Percentiles rank a stretch among this genome's conserved stretches.
phyloP scores from a whole-genome alignment of 1,140 invertebrate genomes.

The Drosophila sulfurigaster region DNA sequence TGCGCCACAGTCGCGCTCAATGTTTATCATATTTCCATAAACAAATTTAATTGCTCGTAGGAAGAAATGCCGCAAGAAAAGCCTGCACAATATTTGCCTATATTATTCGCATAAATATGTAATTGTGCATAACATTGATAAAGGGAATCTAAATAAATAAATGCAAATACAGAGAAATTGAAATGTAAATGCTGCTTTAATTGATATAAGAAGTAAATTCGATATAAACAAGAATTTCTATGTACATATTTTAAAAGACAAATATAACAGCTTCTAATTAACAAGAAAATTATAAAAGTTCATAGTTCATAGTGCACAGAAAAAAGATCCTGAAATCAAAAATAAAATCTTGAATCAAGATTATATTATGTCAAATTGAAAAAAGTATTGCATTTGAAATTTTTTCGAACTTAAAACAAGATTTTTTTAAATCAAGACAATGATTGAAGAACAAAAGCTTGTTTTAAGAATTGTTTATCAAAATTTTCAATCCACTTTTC shows the following conservation, averaged over 20 bases:
- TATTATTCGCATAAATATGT: background rate
- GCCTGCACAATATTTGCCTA: background rate
- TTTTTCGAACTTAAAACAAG: no score
- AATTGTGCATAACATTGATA: background rate
- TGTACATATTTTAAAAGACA: background rate
- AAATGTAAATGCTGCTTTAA: background rate
- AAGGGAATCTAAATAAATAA: slow-evolving; percentile 1
- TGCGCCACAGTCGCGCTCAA: slow-evolving; percentile 13
- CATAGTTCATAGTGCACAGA: no score
- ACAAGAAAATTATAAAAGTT: no score
- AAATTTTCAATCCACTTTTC: no score
- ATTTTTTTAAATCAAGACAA: no score
- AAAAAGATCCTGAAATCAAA: no score
- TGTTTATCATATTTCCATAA: slow-evolving; percentile 69
- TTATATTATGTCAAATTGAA: no score
- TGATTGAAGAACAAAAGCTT: no score
- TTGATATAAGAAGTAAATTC: background rate
- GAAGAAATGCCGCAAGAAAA: background rate
- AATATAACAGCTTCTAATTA: no score
- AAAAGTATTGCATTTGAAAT: no score
- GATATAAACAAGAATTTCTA: background rate
- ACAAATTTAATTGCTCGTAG: slow-evolving; percentile 49
- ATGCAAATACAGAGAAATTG: background rate
- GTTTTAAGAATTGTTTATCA: no score
- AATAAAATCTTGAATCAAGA: no score